A percentile compares a stretch with the other conserved stretches of the same genome.
These are phyloP conservation scores for Callopanchax toddi DNA, from an alignment of 2,113 vertebrate genomes.

Conservation along the genomic window DNA sequence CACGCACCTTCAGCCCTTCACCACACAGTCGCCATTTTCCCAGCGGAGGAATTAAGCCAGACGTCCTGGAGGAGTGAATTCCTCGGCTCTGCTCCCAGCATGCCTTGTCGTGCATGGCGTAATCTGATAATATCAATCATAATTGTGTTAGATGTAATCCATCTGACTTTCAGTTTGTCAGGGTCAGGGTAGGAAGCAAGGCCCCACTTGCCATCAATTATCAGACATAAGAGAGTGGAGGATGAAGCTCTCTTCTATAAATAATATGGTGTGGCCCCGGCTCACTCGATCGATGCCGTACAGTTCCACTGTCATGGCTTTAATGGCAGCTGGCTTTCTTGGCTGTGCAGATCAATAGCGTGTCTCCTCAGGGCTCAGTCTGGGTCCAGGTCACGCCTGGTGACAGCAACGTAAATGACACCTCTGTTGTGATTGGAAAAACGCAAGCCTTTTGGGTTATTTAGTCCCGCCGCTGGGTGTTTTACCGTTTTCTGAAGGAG, in stretches of 20 bases:
- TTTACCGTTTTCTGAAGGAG: conserved; percentile 8
- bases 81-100: conserved; percentile 72
- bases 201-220: conserved; percentile 95
- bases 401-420: conserved; percentile 70
- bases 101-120: conserved; percentile 75
- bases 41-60: too few species aligned
- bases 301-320: conserved; percentile 89
- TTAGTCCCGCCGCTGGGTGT: conserved; percentile 48
- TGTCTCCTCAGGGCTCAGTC: conserved; percentile 77
- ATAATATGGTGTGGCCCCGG: conserved; percentile 86
- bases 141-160: conserved; percentile 95
- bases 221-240: conserved; percentile 86
- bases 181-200: conserved; percentile 89
- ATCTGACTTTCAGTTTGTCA: conserved; percentile 87
- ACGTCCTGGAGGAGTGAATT: conserved; percentile 79
- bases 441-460: conserved; percentile 60
- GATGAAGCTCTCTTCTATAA: conserved; percentile 86
- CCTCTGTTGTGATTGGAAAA: conserved; percentile 71
- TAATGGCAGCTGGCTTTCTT: conserved; percentile 85
- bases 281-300: conserved; percentile 85
- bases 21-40: conserved; percentile 42
- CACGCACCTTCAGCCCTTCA: conserved; percentile 19
- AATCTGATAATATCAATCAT: conserved; percentile 93
- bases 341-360: conserved; percentile 86
- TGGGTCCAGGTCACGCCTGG: conserved; percentile 64